Base-by-base conservation (phyloP, 2,797 vertebrate species). In the Distichodus sexfasciatus region DNA sequence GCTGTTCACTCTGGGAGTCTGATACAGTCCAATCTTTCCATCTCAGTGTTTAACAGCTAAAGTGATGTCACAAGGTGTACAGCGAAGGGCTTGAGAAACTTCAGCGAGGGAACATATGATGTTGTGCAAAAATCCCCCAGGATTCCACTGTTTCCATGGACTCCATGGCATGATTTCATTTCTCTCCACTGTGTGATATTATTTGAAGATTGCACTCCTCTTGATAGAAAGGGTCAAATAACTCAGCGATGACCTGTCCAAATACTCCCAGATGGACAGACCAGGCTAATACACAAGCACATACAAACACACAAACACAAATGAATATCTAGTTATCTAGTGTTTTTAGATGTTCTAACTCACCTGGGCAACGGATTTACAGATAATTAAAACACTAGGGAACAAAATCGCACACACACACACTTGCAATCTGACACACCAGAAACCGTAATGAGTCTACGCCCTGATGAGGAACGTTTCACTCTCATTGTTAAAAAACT, bases 61-160 rank as follows among this genome's bases (percentile, higher is more conserved):
- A 44, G 28, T 2, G 17, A 48, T 21, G 24, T 58, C 33, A 53
- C 62, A 71, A 28, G 21, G 29, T 24, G 55, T 55, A 50, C 0
- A 17, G 21, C 24, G 53, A 47, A 48, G 53, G 8, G 38, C 7
- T 60, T 61, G 44, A 51, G 53, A 43, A 71, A 33, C 31, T 50
- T 71, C 58, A 54, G 58, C 50, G 54, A 51, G 58, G 50, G 58
- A 43, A 63, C 35, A 50, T 69, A 38, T 50, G 66, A 58, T 58
- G 38, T 12, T 61, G 26, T 47, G 47, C 31, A 65, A 51, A 29
- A 66, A 6, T 58, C 48, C 50, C 69, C 54, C 26, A 48, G 48
- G 64, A 51, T 71, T 70, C 70, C 36, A 46, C 47, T 67, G 71
- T 73, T 67, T 55, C 59, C 38, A 64, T 69, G 59, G 59, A 33